Evolutionary conservation across 1,140 invertebrate genomes (phyloP).

Genomic region (Drosophila bocki): DNA sequence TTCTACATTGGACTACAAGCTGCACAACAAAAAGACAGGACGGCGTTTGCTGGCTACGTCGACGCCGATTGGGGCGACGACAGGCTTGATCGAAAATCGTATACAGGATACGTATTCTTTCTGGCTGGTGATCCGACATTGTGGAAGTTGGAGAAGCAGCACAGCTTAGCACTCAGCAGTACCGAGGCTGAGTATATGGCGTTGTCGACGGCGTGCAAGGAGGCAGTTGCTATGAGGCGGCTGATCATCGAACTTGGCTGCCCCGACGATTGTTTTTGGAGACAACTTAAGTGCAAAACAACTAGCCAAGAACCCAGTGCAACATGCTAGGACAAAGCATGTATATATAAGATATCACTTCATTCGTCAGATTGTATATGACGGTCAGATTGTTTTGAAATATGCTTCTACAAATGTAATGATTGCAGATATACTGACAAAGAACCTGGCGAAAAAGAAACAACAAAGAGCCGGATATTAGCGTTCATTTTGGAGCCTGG

Average conservation of each 20-base stretch:
- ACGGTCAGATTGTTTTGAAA: neutral
- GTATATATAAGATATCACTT: neutral
- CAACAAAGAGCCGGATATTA: too few relatives aligned
- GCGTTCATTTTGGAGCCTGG: too few relatives aligned
- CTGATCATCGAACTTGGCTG: too few relatives aligned
- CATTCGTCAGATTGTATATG: neutral
- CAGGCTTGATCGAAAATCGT: neutral
- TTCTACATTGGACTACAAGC: conserved; percentile 6
- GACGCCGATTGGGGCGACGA: conserved; percentile 11
- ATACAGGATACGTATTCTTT: conserved; percentile 15
- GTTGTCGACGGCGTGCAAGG: neutral
- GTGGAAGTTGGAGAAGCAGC: conserved; percentile 14
- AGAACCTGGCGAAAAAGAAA: neutral
- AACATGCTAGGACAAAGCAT: neutral
- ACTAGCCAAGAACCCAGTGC: neutral
- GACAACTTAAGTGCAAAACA: neutral
- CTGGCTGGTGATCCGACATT: conserved; percentile 11
- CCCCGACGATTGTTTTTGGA: neutral
- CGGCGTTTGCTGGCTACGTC: neutral
- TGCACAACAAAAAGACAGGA: neutral
- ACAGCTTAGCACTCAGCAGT: conserved; percentile 4
- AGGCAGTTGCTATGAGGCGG: neutral
- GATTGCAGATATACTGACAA: neutral
- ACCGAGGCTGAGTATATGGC: neutral
- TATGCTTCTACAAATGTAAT: conserved; percentile 1